Base-by-base conservation (phyloP, 2,888 invertebrate genomes). In the Griposia aprilina region DNA sequence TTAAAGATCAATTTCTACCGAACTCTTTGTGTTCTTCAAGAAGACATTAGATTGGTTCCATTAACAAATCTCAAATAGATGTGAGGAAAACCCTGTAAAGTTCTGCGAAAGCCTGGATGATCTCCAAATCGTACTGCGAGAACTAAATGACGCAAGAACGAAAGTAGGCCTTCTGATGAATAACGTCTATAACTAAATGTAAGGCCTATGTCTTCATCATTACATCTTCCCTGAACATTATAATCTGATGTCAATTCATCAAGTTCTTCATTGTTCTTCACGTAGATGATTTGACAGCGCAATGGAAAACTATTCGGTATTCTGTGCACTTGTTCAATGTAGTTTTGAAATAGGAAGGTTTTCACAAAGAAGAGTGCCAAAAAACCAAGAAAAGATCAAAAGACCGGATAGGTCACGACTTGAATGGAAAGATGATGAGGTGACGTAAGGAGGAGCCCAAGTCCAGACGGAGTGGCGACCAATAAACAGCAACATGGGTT, bases 31-130 rank as follows among this genome's bases (percentile, higher is more conserved):
- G n/a, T 48, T 50, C 36, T 41, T 59, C 57, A 36, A 15, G 17
- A 72, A 55, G 48, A 63, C 26, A n/a, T 72, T 45, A 52, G 36
- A 80, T 65, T 11, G 52, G 45, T 23, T 59, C 48, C 23, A 66
- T 62, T 62, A 57, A 36, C 48, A 63, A 30, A 30, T 75, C 41
- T 57, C 7, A 71, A 78, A 82, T 78, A 80, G 45, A 63, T 15
- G 41, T 60, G 17, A 30, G 48, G 63, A 83, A 80, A 82, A 75
- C 71, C 75, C 68, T 76, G 75, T 30, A 41, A 65, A 55, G 36
- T 82, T 82, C 84, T 65, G 30, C 59, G 84, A 83, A 82, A 60
- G 84, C 41, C 82, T 82, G 82, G 82, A 82, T 80, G 84, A 68
- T 75, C 71, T 82, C 82, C 82, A 82, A 84, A 65, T 65, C 41